phyloP scores from a whole-genome alignment of 2,888 invertebrate species.

The Myopa tessellatipennis region DNA sequence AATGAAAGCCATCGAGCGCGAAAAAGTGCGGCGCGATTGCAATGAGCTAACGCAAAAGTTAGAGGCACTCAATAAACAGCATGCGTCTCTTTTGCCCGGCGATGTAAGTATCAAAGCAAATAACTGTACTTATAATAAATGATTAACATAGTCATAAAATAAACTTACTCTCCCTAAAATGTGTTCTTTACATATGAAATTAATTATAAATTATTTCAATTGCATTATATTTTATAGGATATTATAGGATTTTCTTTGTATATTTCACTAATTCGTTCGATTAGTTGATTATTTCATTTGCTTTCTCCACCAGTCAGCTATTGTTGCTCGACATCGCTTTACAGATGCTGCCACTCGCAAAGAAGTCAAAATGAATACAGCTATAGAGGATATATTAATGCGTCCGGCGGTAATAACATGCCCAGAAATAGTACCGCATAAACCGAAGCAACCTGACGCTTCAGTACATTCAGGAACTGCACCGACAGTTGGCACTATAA shows the following conservation, averaged over 20 bases:
- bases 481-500: slow-evolving; percentile 46
- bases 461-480: neutral
- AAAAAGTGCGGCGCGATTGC: slow-evolving; percentile 70
- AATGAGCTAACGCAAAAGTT: slow-evolving; percentile 69
- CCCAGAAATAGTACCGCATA: slow-evolving; percentile 52
- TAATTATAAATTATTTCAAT: neutral
- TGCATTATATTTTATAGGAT: neutral
- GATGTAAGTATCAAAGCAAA: slow-evolving; percentile 54
- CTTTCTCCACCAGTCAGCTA: slow-evolving; percentile 57
- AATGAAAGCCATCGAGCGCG: slow-evolving; percentile 69
- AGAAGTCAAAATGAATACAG: slow-evolving; percentile 71
- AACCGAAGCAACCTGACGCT: neutral
- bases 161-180: too few relatives aligned
- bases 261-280: neutral
- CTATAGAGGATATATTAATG: slow-evolving; percentile 67
- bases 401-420: slow-evolving; percentile 65
- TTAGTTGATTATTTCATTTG: neutral
- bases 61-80: slow-evolving; percentile 66
- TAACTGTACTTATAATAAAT: neutral
- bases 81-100: slow-evolving; percentile 55
- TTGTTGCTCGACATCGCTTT: slow-evolving; percentile 68
- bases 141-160: too few relatives aligned
- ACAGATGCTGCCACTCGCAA: slow-evolving; percentile 66
- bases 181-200: too few relatives aligned
- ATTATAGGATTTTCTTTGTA: neutral